Percentiles rank a stretch among this genome's conserved stretches.
Evolutionary conservation across 2,888 invertebrate species (phyloP).

Genomic region (Parapristionchus giblindavisi): DNA sequence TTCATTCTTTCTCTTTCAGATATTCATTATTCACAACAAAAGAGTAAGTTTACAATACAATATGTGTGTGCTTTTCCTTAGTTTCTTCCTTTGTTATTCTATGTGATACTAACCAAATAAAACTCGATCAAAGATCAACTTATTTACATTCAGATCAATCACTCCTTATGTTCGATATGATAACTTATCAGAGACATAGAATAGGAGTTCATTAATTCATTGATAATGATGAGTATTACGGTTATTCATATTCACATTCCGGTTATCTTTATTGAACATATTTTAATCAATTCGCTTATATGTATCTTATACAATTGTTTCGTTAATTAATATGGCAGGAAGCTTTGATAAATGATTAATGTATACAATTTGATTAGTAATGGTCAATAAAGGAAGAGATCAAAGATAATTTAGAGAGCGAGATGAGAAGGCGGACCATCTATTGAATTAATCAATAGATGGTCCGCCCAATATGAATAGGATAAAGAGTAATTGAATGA

Average conservation of each 20-base stretch:
- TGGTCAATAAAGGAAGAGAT: not conserved
- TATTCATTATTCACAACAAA: slow-evolving; percentile 28
- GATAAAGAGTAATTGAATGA: not conserved
- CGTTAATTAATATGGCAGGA: slow-evolving; percentile 26
- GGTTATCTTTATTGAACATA: slow-evolving; percentile 26
- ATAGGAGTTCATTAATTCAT: slow-evolving; percentile 17
- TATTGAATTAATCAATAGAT: slow-evolving; percentile 7
- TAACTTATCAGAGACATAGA: slow-evolving; percentile 3
- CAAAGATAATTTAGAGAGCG: slow-evolving; percentile 3
- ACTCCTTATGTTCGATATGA: slow-evolving; percentile 28
- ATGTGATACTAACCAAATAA: not conserved
- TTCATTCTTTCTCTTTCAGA: slow-evolving; percentile 13
- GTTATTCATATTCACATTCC: slow-evolving; percentile 28
- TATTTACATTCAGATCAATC: not conserved
- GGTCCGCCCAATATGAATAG: slow-evolving; percentile 9
- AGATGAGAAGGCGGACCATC: slow-evolving; percentile 18
- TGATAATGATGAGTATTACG: slow-evolving; percentile 8
- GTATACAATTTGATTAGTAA: slow-evolving; percentile 18
- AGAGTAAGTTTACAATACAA: slow-evolving; percentile 26
- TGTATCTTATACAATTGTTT: slow-evolving; percentile 21
- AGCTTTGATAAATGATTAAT: too few species aligned
- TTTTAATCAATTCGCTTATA: slow-evolving; percentile 15
- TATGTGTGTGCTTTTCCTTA: not conserved
- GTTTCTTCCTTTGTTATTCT: slow-evolving; percentile 2
- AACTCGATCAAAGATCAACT: slow-evolving; percentile 13